Evolutionary conservation across 2,797 vertebrate species (phyloP).

Genomic region (Cynopterus sphinx): DNA sequence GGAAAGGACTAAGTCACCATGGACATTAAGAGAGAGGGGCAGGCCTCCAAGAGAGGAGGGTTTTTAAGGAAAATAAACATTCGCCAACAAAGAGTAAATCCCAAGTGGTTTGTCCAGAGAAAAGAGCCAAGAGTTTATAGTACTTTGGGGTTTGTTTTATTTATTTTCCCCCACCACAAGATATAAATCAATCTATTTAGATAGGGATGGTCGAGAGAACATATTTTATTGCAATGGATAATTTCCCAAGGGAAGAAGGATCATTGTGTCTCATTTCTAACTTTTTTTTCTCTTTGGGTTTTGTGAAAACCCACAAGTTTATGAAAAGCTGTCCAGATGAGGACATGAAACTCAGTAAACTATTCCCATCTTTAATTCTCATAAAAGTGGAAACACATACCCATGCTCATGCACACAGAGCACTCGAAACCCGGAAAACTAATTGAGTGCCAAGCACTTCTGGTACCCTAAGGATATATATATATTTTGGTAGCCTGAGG

Average conservation of each 20-base stretch:
- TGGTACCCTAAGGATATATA: constrained; percentile 65
- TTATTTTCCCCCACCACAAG: constrained; percentile 47
- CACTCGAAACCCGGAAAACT: constrained; percentile 61
- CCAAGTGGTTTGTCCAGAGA: constrained; percentile 43
- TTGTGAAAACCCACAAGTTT: constrained; percentile 64
- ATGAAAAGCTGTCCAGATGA: constrained; percentile 72
- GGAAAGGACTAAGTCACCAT: constrained; percentile 46
- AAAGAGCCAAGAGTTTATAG: constrained; percentile 65
- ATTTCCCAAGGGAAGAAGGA: constrained; percentile 67
- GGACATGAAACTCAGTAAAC: constrained; percentile 62
- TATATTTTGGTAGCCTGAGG: constrained; percentile 77
- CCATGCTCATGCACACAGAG: background rate
- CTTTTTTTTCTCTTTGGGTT: constrained; percentile 28
- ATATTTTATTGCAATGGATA: constrained; percentile 67
- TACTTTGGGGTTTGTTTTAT: constrained; percentile 66
- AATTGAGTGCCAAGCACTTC: constrained; percentile 72
- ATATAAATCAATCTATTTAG: constrained; percentile 77
- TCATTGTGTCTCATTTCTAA: constrained; percentile 54
- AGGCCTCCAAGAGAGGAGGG: constrained; percentile 51
- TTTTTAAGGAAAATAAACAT: constrained; percentile 59
- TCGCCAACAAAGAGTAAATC: constrained; percentile 34
- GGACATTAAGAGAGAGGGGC: background rate
- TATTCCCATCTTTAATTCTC: constrained; percentile 53
- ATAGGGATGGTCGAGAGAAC: constrained; percentile 67
- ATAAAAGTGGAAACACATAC: constrained; percentile 61